Conservation (phyloP, 2,113 vertebrate genomes). For the Phaethornis superciliosus region DNA sequence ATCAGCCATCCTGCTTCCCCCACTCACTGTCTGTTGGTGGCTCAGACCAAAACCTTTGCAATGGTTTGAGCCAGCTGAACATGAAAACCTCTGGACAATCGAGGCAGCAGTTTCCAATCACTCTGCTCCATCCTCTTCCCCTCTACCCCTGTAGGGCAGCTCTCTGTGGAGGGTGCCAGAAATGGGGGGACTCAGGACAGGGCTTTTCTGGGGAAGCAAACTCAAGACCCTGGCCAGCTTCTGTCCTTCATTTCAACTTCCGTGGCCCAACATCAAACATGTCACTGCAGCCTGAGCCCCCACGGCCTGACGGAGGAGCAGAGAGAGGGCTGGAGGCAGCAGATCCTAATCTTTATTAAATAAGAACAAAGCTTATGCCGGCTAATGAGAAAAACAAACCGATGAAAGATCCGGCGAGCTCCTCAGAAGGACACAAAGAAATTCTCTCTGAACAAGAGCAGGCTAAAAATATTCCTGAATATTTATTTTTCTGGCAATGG, state of each 20-base stretch:
- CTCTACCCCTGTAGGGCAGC: neutral
- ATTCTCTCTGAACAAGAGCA: slow-evolving; percentile 65
- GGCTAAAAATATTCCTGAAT: slow-evolving; percentile 67
- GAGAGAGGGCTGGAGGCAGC: slow-evolving; percentile 71
- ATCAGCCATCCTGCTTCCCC: neutral
- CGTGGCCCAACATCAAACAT: slow-evolving; percentile 39
- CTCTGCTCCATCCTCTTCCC: neutral
- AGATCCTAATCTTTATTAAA: slow-evolving; percentile 80
- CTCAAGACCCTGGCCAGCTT: neutral
- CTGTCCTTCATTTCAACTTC: slow-evolving; percentile 56
- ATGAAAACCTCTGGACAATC: neutral
- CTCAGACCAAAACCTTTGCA: slow-evolving; percentile 6
- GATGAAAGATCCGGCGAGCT: slow-evolving; percentile 70
- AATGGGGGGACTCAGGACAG: rapidly evolving
- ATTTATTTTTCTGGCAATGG: slow-evolving; percentile 61
- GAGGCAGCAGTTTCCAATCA: neutral
- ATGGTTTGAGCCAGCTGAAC: neutral
- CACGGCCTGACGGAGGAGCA: slow-evolving; percentile 65
- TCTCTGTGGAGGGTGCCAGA: neutral
- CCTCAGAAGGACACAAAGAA: slow-evolving; percentile 72
- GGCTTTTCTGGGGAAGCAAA: neutral
- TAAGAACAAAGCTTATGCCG: slow-evolving; percentile 74
- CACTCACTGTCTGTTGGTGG: neutral
- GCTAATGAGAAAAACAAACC: slow-evolving; percentile 76
- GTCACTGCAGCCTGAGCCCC: slow-evolving; percentile 57